phyloP scores from a whole-genome alignment of 2,888 invertebrate species.

The Chaitophorus viminalis region DNA sequence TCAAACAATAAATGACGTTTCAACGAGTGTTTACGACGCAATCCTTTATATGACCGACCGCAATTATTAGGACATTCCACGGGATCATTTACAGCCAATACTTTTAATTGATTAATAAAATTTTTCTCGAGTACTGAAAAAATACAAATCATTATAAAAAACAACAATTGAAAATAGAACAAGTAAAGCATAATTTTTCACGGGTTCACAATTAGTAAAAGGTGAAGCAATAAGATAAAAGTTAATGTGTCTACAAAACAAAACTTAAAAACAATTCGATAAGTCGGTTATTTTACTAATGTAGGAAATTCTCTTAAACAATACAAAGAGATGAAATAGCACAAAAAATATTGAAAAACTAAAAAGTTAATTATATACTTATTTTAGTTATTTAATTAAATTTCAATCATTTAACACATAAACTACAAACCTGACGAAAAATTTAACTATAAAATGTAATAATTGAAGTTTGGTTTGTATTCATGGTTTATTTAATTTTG shows the following conservation, averaged over 20 bases:
- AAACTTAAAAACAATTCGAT: neutral
- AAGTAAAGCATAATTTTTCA: neutral
- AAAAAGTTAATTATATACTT: too few species aligned
- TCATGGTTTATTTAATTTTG: too few species aligned
- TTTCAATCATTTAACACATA: too few species aligned
- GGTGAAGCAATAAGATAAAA: neutral
- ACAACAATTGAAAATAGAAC: neutral
- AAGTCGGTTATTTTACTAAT: neutral
- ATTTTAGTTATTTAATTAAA: too few species aligned
- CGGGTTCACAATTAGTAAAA: neutral
- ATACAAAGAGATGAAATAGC: too few species aligned
- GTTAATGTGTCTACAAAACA: neutral
- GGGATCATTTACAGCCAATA: conserved; percentile 66
- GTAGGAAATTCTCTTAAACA: neutral
- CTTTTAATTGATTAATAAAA: conserved; percentile 64
- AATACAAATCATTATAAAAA: neutral
- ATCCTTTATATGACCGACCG: conserved; percentile 67
- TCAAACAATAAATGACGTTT: conserved; percentile 67
- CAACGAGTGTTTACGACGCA: conserved; percentile 69
- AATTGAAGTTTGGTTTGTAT: too few species aligned
- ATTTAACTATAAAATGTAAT: too few species aligned
- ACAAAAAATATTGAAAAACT: too few species aligned
- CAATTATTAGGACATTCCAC: conserved; percentile 65
- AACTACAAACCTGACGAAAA: too few species aligned
- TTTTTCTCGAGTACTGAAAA: conserved; percentile 2